These are phyloP conservation scores for Saxicola maurus DNA, from an alignment of 2,797 vertebrate genomes.

Conservation along the genomic window DNA sequence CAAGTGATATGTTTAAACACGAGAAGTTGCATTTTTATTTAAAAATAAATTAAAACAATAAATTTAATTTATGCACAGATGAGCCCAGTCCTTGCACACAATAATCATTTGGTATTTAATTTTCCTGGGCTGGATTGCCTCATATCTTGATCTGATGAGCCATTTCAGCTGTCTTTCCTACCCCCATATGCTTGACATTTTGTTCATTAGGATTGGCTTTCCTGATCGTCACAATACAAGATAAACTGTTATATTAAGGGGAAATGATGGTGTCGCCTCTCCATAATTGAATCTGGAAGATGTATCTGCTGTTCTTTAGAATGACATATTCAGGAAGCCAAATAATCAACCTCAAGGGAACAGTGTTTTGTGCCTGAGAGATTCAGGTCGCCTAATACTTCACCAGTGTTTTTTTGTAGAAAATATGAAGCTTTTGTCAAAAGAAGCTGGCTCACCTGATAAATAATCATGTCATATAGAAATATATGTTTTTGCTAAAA, in stretches of 20 bases:
- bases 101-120: slow-evolving; percentile 71
- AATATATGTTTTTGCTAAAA: slow-evolving; percentile 80
- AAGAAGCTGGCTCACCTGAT: slow-evolving; percentile 63
- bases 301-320: slow-evolving; percentile 66
- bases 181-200: slow-evolving; percentile 60
- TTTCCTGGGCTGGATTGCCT: slow-evolving; percentile 64
- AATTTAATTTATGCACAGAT: slow-evolving; percentile 77
- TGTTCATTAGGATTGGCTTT: slow-evolving; percentile 62
- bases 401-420: not conserved
- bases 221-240: slow-evolving; percentile 68
- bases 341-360: slow-evolving; percentile 54
- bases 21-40: slow-evolving; percentile 77
- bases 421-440: slow-evolving; percentile 43
- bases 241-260: slow-evolving; percentile 75
- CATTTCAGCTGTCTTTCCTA: slow-evolving; percentile 64
- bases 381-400: not conserved
- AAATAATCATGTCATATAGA: slow-evolving; percentile 80
- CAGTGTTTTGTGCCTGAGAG: not conserved
- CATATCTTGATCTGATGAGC: slow-evolving; percentile 65
- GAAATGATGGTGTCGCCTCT: slow-evolving; percentile 59
- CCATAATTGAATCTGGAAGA: slow-evolving; percentile 76
- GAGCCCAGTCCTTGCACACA: slow-evolving; percentile 56
- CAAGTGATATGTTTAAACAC: slow-evolving; percentile 75
- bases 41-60: slow-evolving; percentile 82
- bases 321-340: slow-evolving; percentile 57